Evolutionary conservation across 2,888 invertebrate genomes (phyloP), one percentile per base, ranked within the genome.

Genomic region (Trichogramma dendrolimi): DNA sequence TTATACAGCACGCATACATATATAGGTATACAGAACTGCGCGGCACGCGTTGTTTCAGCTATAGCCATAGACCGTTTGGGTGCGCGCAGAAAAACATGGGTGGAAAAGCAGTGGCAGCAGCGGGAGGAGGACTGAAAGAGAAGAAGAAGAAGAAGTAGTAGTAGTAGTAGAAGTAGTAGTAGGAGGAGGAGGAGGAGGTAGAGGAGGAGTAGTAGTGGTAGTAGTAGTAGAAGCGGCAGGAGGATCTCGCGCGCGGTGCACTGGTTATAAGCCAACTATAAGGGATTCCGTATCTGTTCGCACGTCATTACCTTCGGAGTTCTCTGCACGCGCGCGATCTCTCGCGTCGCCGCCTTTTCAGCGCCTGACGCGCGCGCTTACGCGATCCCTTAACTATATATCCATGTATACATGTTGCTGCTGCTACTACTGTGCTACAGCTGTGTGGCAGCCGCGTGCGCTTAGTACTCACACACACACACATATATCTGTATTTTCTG

Each of bases 221-320:
- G 27, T 27, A 27, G 27, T 27, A 2, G 27, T 27, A 27, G 27
- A 27, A 27, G 27, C 27, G 27, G 27, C 27, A 27, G 27, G 27
- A 27, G 27, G 27, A 27, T 27, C 27, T 27, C 27, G 27, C 27
- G 27, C 49, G 42, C 39, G 42, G 27, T n/a, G 43, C 14, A 41
- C 38, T n/a, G 50, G 58, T 49, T 49, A 49, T 49, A 41, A 61
- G 67, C 68, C 67, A 64, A 67, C 67, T 68, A 69, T 69, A 71
- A 75, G 74, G 77, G 77, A 76, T 76, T 74, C 75, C 77, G 75
- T 79, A 79, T 79, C 79, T 75, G 76, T 79, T 79, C 76, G 78
- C 79, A 75, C 79, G 76, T 79, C 79, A 79, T 79, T 79, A 79
- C 77, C 79, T 74, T 27, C 75, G 71, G 58, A 60, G 60, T 55